phyloP scores from a whole-genome alignment of 2,888 invertebrate species.

The Netelia virgata region DNA sequence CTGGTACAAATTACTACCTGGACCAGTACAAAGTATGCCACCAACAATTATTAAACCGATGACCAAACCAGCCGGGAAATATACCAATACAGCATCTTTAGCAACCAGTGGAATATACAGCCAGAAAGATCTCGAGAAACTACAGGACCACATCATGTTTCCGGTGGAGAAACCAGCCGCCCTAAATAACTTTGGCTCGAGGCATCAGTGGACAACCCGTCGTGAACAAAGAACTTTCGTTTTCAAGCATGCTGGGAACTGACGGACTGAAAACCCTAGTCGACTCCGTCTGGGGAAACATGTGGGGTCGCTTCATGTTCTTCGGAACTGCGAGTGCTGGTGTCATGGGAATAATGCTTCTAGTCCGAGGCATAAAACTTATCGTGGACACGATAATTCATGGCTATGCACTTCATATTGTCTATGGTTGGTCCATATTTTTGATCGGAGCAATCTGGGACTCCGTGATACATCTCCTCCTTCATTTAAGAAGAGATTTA shows the following conservation, averaged over 20 bases:
- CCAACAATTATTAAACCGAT: conserved; percentile 33
- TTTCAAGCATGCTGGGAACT: background rate
- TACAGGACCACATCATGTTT: conserved; percentile 56
- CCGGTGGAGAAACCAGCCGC: conserved; percentile 28
- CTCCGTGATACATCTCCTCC: conserved; percentile 30
- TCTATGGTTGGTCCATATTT: conserved; percentile 15
- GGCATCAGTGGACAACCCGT: background rate
- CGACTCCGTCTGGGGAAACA: background rate
- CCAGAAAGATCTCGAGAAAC: conserved; percentile 8
- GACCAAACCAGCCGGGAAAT: conserved; percentile 48
- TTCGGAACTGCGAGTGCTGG: conserved; percentile 5
- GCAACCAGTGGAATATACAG: conserved; percentile 56
- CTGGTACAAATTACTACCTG: conserved; percentile 49
- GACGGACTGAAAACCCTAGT: background rate
- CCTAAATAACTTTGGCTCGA: conserved; percentile 29
- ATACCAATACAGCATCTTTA: conserved; percentile 35
- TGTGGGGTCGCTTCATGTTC: background rate
- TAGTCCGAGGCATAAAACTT: background rate
- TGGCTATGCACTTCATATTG: background rate
- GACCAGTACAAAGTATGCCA: conserved; percentile 13
- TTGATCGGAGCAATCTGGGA: conserved; percentile 43
- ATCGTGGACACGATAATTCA: background rate
- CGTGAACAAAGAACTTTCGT: background rate
- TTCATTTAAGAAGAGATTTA: conserved; percentile 4
- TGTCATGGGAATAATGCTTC: background rate